Conservation (phyloP, 2,113 vertebrate species). For the Pomatorhinus ruficollis region DNA sequence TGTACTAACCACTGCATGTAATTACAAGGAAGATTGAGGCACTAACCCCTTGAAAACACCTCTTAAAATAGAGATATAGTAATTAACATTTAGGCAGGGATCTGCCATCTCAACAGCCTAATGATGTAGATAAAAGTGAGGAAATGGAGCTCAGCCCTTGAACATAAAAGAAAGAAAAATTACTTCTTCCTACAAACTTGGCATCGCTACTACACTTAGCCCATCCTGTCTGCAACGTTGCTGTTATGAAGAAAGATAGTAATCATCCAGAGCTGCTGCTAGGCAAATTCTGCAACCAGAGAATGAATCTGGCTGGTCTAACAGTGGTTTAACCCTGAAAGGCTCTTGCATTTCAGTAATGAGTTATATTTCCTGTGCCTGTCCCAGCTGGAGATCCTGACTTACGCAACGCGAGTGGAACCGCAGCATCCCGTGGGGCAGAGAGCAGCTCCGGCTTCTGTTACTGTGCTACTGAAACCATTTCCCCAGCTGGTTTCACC, state of each 20-base stretch:
- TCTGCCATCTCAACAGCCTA: background rate
- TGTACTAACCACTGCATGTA: background rate
- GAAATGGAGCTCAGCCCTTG: constrained; percentile 1
- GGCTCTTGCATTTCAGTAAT: constrained; percentile 2
- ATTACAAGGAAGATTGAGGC: constrained; percentile 25
- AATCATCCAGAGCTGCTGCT: constrained; percentile 1
- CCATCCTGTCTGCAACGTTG: background rate
- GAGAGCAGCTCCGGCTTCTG: background rate
- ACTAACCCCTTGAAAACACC: constrained; percentile 19
- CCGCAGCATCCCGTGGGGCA: background rate
- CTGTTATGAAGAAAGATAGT: constrained; percentile 2
- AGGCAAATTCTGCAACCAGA: constrained; percentile 12
- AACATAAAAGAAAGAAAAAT: constrained; percentile 9
- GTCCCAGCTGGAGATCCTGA: constrained; percentile 27
- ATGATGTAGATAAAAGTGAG: constrained; percentile 21
- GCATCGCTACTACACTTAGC: background rate
- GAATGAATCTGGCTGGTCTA: background rate
- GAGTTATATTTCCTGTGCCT: constrained; percentile 18
- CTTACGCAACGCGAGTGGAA: background rate
- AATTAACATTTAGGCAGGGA: constrained; percentile 36
- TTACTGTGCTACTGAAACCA: background rate
- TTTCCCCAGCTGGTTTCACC: background rate
- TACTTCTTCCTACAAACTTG: background rate
- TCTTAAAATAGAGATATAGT: background rate
- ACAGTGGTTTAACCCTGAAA: background rate